Base-by-base conservation (phyloP, 2,888 invertebrate genomes). In the Zygaena filipendulae region DNA sequence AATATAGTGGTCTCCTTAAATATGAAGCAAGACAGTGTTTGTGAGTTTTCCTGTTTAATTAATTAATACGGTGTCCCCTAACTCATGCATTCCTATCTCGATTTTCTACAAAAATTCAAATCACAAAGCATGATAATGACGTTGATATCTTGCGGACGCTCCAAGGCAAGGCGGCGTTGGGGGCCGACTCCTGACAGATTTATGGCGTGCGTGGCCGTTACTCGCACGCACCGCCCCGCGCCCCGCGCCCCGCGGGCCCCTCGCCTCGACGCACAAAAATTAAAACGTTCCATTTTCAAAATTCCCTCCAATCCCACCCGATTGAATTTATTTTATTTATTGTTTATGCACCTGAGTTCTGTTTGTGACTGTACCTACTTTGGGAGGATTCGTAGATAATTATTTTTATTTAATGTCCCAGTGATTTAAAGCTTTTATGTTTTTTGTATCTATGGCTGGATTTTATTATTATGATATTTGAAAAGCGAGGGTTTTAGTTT, bases 111-210 rank as follows among this genome's bases (percentile, higher is more conserved):
- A n/a, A n/a, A n/a, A n/a, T n/a, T n/a, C n/a, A n/a, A n/a, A n/a
- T n/a, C n/a, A n/a, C n/a, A n/a, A n/a, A n/a, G n/a, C n/a, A n/a
- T n/a, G n/a, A n/a, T n/a, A n/a, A n/a, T n/a, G n/a, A n/a, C n/a
- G n/a, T n/a, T n/a, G n/a, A n/a, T n/a, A n/a, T n/a, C 49, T 52
- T 59, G 59, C 58, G 49, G 52, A 60, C 60, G 49, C 57, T 61
- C 53, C 60, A 52, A 57, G 39, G 21, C 31, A 21, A 30, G 56
- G 51, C 58, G 58, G 63, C 58, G 60, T 58, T 51, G 59, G 59
- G 61, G 62, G 64, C 55, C 54, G 52, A 44, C 51, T 49, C 49
- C 45, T 72, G 72, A 70, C 70, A 71, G 72, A 72, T 71, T 71
- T 72, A 72, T 63, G 45, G 66, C 63, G 59, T 61, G 61, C 63